Percentiles rank a stretch among this genome's conserved stretches.
These are phyloP conservation scores for Catocala nupta DNA, from an alignment of 2,888 invertebrate genomes.

Conservation along the genomic window DNA sequence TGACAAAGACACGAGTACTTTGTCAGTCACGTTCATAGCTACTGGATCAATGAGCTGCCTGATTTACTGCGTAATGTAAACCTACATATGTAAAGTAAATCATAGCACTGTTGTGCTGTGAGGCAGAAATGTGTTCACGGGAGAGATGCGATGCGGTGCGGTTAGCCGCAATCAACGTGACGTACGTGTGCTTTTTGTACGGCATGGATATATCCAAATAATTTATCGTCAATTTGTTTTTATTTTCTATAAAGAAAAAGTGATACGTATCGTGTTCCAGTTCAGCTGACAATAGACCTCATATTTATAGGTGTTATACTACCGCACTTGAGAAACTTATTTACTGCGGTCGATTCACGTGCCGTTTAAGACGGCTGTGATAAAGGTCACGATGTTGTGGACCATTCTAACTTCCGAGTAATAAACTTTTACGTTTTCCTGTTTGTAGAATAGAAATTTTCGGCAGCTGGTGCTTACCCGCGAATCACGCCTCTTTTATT, in stretches of 20 bases:
- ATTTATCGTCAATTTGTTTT: slow-evolving; percentile 34
- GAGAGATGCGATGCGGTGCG: slow-evolving; percentile 31
- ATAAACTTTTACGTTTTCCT: slow-evolving; percentile 5
- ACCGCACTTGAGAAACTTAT: slow-evolving; percentile 1
- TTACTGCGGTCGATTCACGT: slow-evolving; percentile 5
- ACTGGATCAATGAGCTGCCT: slow-evolving; percentile 3
- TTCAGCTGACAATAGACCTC: slow-evolving; percentile 8
- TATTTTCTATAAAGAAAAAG: slow-evolving; percentile 4
- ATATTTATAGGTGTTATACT: slow-evolving; percentile 1
- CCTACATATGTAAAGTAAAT: slow-evolving; percentile 24
- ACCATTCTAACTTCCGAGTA: background rate
- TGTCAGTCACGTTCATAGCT: background rate
- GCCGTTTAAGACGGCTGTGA: slow-evolving; percentile 1
- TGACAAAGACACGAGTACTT: background rate
- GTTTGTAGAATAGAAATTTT: background rate
- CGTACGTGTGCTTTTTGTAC: slow-evolving; percentile 37
- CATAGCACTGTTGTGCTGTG: slow-evolving; percentile 42
- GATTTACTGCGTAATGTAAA: slow-evolving; percentile 6
- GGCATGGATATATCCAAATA: slow-evolving; percentile 44
- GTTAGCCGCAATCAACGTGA: slow-evolving; percentile 51
- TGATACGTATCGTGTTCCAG: slow-evolving; percentile 1
- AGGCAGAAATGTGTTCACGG: slow-evolving; percentile 35
- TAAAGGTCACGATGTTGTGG: background rate
- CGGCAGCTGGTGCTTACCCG: too few species aligned
- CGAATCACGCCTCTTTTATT: background rate